Base-by-base conservation (phyloP, 1,140 invertebrate genomes). In the Aphidius ervi region DNA sequence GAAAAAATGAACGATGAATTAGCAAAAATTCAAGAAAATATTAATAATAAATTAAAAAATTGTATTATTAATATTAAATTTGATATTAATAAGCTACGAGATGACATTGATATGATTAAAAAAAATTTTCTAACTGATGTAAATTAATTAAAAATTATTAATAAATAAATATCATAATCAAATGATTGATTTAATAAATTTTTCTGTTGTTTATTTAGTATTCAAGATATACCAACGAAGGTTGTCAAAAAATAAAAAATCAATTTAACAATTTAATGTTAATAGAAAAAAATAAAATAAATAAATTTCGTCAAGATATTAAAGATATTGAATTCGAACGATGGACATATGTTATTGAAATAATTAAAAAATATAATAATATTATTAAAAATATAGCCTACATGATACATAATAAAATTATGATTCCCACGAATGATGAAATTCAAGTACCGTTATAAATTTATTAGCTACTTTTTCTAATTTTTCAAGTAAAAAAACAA, bases 301-400 rank as follows among this genome's bases (percentile, higher is more conserved):
- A 39, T 48, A 23, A 48, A 47, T 57, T 57, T 48, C 46, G 39
- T 4, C 3, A 5, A 48, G n/a, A 48, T n/a, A 7, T 57, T 39
- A 8, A 39, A n/a, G 39, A 57, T 5, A 57, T 47, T 57, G 56
- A 57, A 16, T 6, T 4, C 0, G 41, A 41, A n/a, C 56, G 56
- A 5, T 39, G 31, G 6, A 9, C 8, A 41, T 41, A 10, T 39
- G 46, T 48, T 5, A 57, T 6, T 5, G 46, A 48, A 57, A 48
- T 37, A 20, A 16, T 57, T 20, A 40, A 46, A 57, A 57, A 57
- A 40, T 57, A 47, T 37, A 5, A 46, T 6, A 39, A 40, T 23
- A 48, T 39, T 39, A 47, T 57, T 9, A 57, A 7, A 16, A 40
- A n/a, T 9, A 57, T 57, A 40, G 56, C 43, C n/a, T 16, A 41